Evolutionary conservation across 2,113 vertebrate genomes (phyloP).

Genomic region (Xerus inauris): DNA sequence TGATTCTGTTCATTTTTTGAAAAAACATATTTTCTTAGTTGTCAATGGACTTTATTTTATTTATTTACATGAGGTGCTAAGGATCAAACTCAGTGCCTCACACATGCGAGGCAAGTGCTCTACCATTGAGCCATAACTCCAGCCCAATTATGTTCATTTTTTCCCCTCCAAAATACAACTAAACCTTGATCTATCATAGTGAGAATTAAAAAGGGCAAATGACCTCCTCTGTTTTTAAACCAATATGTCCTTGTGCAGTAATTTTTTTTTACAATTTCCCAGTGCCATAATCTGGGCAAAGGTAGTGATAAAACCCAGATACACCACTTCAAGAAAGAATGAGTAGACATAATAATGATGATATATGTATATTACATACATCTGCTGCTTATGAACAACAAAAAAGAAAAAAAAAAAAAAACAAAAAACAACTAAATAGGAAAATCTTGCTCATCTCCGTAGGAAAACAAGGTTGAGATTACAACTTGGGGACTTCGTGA

Average conservation of each 20-base stretch:
- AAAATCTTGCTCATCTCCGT: constrained; percentile 89
- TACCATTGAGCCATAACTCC: too few relatives aligned
- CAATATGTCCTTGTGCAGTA: background rate
- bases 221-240: constrained; percentile 5
- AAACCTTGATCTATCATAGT: background rate
- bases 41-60: too few relatives aligned
- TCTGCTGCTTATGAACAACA: constrained; percentile 73
- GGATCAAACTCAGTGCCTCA: too few relatives aligned
- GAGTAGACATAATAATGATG: constrained; percentile 69
- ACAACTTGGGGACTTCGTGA: constrained; percentile 79
- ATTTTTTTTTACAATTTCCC: constrained; percentile 23
- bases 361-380: constrained; percentile 73
- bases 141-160: background rate
- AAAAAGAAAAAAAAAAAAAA: background rate
- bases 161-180: background rate
- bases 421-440: constrained; percentile 82
- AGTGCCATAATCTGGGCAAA: background rate
- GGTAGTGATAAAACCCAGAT: constrained; percentile 47
- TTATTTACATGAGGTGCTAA: too few relatives aligned
- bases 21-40: too few relatives aligned
- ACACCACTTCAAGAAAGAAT: background rate
- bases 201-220: constrained; percentile 39
- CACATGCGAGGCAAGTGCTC: too few relatives aligned
- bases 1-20: background rate
- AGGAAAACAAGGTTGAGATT: constrained; percentile 87